Conservation (phyloP, 2,888 invertebrate species). For the Diarsia mendica region DNA sequence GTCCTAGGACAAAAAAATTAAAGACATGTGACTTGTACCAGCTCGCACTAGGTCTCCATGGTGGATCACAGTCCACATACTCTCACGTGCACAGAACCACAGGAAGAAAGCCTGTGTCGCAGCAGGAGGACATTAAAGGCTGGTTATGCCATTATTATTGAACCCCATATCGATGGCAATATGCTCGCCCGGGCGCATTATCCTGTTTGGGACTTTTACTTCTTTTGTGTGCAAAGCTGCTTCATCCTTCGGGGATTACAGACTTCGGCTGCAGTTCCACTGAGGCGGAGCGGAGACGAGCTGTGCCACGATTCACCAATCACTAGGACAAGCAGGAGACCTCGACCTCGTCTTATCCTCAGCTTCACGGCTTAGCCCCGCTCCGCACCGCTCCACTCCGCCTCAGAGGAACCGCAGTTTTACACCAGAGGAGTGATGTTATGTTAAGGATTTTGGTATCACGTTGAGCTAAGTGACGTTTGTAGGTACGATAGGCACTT, state of each 20-base stretch:
- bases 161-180: background rate
- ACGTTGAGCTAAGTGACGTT: background rate
- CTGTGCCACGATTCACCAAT: no score
- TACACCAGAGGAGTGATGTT: background rate
- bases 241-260: background rate
- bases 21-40: background rate
- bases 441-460: background rate
- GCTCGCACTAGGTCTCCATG: background rate
- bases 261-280: no score
- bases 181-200: background rate
- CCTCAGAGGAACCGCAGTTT: no score
- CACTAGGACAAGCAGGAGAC: no score
- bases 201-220: background rate
- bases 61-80: no score
- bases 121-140: background rate
- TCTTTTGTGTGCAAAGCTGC: no score
- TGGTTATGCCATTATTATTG: background rate
- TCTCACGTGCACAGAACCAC: background rate
- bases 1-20: background rate
- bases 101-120: background rate
- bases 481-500: background rate
- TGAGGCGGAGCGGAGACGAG: no score
- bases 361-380: no score
- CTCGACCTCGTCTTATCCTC: no score
- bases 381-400: no score